These are phyloP conservation scores for Copidosoma aretas DNA, from an alignment of 2,888 invertebrate genomes.

Conservation along the genomic window DNA sequence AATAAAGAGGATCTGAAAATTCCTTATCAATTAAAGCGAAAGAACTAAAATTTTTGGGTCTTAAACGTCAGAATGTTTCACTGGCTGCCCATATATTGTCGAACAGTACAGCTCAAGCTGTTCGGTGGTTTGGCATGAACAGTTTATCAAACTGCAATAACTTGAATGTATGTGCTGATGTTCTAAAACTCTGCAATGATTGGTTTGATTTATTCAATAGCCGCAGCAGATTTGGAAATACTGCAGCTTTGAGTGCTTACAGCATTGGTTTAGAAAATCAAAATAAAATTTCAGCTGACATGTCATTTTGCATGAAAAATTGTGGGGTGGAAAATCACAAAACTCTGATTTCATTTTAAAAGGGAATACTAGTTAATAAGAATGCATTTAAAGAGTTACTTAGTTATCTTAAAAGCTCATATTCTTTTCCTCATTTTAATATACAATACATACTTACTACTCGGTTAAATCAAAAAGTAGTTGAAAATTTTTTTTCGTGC, in stretches of 20 bases:
- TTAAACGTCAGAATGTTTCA: constrained; percentile 16
- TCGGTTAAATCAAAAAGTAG: constrained; percentile 39
- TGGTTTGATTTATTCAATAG: constrained; percentile 24
- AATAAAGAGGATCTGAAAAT: constrained; percentile 7
- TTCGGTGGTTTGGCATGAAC: constrained; percentile 14
- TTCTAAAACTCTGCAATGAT: constrained; percentile 13
- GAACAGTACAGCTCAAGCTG: constrained; percentile 10
- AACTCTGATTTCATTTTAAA: constrained; percentile 8
- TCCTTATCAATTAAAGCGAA: constrained; percentile 13
- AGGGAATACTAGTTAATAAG: constrained; percentile 2
- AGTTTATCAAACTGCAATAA: neutral
- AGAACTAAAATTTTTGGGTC: neutral
- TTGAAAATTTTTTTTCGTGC: constrained; percentile 49
- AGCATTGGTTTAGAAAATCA: constrained; percentile 7
- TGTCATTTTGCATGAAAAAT: neutral
- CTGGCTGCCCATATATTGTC: constrained; percentile 23
- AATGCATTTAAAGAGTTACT: neutral
- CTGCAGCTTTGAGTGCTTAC: constrained; percentile 15
- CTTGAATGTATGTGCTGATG: constrained; percentile 9
- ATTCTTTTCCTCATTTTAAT: constrained; percentile 2
- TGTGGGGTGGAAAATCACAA: neutral
- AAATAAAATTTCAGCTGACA: constrained; percentile 6
- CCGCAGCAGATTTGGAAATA: too few species aligned
- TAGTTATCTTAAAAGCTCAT: neutral
- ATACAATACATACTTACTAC: constrained; percentile 23